Evolutionary conservation across 2,888 invertebrate species (phyloP).

Genomic region (Blastobasis lacticolella): DNA sequence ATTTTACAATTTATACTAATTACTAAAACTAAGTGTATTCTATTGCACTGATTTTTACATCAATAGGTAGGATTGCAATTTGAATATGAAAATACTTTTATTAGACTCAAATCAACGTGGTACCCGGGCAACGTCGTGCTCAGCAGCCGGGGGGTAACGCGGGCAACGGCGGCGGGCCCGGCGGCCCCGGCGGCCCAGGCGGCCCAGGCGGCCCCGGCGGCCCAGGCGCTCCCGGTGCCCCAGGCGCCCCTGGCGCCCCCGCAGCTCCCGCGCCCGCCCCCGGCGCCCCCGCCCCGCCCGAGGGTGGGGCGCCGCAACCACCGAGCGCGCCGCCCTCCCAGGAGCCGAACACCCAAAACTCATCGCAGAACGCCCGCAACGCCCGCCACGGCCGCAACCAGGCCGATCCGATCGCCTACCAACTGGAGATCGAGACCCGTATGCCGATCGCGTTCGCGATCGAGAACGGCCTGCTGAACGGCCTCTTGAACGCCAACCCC

Average conservation of each 20-base stretch:
- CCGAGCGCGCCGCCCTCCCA: too few species aligned
- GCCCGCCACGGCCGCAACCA: slow-evolving; percentile 7
- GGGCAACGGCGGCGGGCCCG: neutral
- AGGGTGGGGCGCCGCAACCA: too few species aligned
- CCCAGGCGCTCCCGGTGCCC: slow-evolving; percentile 2
- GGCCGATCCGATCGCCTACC: slow-evolving; percentile 40
- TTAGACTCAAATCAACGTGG: slow-evolving; percentile 48
- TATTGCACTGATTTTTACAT: too few species aligned
- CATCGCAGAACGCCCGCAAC: too few species aligned
- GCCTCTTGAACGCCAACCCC: slow-evolving; percentile 20
- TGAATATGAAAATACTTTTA: neutral
- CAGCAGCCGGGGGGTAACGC: slow-evolving; percentile 8
- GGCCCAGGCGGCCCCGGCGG: slow-evolving; percentile 7
- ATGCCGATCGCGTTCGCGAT: slow-evolving; percentile 44
- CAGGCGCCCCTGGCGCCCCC: neutral
- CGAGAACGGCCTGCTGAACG: slow-evolving; percentile 34
- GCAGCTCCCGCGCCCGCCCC: slow-evolving; percentile 8
- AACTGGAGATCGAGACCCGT: slow-evolving; percentile 50
- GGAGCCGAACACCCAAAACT: too few species aligned
- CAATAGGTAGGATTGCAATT: too few species aligned
- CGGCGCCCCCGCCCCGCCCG: slow-evolving; percentile 7
- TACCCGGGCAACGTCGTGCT: slow-evolving; percentile 31
- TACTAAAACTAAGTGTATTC: too few species aligned
- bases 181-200: slow-evolving; percentile 9
- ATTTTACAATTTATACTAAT: too few species aligned